Evolutionary conservation across 2,797 vertebrate genomes (phyloP).

Genomic region (Pseudomugil tenellus): DNA sequence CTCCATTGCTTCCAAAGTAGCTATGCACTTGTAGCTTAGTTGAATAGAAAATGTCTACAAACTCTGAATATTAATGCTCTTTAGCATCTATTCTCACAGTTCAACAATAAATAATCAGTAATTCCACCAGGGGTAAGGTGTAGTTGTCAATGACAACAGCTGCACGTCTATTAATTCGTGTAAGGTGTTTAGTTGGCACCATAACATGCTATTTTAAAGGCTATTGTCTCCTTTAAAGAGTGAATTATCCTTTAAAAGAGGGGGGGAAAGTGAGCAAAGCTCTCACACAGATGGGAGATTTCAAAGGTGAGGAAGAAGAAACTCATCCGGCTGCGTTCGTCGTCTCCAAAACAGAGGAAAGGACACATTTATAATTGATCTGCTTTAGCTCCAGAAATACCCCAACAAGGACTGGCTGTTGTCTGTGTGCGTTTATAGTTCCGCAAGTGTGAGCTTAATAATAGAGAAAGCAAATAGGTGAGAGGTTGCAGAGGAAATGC

Average conservation of each 20-base stretch:
- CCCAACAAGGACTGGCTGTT: constrained; percentile 44
- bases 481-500: constrained; percentile 39
- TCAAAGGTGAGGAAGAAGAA: constrained; percentile 30
- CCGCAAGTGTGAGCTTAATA: constrained; percentile 50
- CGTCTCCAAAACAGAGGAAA: constrained; percentile 40
- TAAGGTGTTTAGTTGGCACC: constrained; percentile 14
- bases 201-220: constrained; percentile 13
- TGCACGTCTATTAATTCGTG: constrained; percentile 17
- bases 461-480: constrained; percentile 66
- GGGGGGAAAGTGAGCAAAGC: constrained; percentile 3
- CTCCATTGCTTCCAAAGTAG: constrained; percentile 15
- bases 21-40: constrained; percentile 19
- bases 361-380: constrained; percentile 77
- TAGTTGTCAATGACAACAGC: constrained; percentile 27
- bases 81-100: constrained; percentile 1
- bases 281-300: constrained; percentile 28
- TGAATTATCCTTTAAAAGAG: constrained; percentile 30
- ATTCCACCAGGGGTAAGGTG: constrained; percentile 5
- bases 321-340: constrained; percentile 46
- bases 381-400: constrained; percentile 68
- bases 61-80: constrained; percentile 11
- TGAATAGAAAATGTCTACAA: constrained; percentile 23
- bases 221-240: constrained; percentile 33
- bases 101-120: neutral
- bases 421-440: constrained; percentile 14